Conservation (phyloP, 2,888 invertebrate species). For the Agriopis aurantiaria region DNA sequence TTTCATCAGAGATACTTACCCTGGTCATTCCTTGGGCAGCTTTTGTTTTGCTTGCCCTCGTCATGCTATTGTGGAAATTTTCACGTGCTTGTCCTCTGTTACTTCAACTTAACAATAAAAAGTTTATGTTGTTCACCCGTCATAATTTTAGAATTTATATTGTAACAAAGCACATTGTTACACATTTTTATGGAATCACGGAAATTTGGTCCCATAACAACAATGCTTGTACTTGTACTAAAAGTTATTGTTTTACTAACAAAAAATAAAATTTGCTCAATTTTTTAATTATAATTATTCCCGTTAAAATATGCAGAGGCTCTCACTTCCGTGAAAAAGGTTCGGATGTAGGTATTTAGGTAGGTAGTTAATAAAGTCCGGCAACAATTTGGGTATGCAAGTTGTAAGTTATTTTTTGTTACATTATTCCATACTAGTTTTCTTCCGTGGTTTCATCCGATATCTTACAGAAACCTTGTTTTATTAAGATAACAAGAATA, state of each 20-base stretch:
- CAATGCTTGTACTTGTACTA: background rate
- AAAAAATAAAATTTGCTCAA: constrained; percentile 3
- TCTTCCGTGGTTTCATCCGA: too few species aligned
- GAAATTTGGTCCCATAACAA: background rate
- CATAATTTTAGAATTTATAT: constrained; percentile 4
- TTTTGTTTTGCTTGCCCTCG: constrained; percentile 29
- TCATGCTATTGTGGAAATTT: constrained; percentile 12
- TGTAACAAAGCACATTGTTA: constrained; percentile 25
- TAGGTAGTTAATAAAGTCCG: background rate
- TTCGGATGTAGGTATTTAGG: constrained; percentile 19
- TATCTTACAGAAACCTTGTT: too few species aligned
- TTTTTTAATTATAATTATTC: constrained; percentile 16
- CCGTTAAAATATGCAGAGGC: constrained; percentile 9
- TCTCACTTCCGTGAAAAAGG: constrained; percentile 14
- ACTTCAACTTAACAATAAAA: constrained; percentile 18
- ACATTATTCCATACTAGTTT: background rate
- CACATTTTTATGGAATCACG: background rate
- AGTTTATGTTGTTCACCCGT: constrained; percentile 14
- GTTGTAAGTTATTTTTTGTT: background rate
- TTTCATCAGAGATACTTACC: too few species aligned
- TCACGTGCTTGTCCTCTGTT: constrained; percentile 10
- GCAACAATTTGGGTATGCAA: constrained; percentile 2
- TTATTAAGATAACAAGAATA: too few species aligned
- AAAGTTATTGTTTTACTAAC: constrained; percentile 1
- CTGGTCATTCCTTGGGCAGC: constrained; percentile 10